A percentile compares a stretch with the other conserved stretches of the same genome.
These are phyloP conservation scores for Rattus rattus DNA, from an alignment of 2,113 vertebrate genomes.

Conservation along the genomic window DNA sequence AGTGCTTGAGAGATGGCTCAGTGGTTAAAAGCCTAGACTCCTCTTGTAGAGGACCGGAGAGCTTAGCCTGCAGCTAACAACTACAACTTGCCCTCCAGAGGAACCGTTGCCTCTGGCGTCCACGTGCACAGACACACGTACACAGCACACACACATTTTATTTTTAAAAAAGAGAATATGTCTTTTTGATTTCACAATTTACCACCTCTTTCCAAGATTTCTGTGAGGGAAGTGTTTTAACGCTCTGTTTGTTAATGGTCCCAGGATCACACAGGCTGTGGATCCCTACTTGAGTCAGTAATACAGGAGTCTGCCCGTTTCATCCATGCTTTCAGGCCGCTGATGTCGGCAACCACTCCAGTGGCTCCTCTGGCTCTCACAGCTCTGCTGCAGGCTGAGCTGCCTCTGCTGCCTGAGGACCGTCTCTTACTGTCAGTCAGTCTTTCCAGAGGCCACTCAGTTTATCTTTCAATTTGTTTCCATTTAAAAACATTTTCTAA, in stretches of 20 bases:
- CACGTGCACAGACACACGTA: background rate
- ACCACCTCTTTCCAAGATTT: background rate
- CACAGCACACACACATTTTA: too few species aligned
- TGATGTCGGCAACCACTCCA: background rate
- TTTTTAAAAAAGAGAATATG: background rate
- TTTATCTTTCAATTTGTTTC: background rate
- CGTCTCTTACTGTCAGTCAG: background rate
- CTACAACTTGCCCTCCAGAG: background rate
- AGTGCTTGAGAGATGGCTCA: background rate
- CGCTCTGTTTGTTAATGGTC: background rate
- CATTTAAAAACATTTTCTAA: background rate
- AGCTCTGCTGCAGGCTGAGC: background rate
- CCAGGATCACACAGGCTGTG: background rate
- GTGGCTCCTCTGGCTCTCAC: background rate
- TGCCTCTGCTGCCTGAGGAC: background rate
- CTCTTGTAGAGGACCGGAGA: background rate
- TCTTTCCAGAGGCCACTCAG: background rate
- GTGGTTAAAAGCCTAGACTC: background rate
- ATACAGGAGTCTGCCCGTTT: background rate
- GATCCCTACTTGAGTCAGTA: background rate
- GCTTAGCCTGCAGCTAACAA: background rate
- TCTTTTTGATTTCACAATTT: background rate
- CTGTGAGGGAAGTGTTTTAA: conserved; percentile 3
- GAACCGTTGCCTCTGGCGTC: background rate
- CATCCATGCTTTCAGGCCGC: background rate